A percentile compares a stretch with the other conserved stretches of the same genome.
Conservation (phyloP, 2,888 invertebrate species). For the Caenorhabditis panamensis region DNA sequence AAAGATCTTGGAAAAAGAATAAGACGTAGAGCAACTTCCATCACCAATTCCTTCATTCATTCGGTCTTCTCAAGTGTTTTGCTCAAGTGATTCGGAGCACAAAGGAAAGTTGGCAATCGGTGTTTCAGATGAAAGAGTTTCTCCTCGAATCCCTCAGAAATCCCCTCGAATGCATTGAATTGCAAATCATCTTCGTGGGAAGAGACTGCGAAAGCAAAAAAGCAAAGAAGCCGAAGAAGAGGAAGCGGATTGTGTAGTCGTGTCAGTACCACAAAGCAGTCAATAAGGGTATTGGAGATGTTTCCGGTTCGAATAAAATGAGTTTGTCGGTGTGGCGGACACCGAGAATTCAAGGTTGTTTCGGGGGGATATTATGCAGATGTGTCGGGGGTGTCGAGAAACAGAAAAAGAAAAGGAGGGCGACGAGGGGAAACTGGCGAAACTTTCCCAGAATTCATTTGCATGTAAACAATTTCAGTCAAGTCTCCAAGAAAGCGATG, state of each 20-base stretch:
- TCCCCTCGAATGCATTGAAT: constrained; percentile 32
- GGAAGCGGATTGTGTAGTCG: constrained; percentile 15
- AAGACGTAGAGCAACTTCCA: no score
- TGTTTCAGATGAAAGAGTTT: constrained; percentile 21
- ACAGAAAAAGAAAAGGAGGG: background rate
- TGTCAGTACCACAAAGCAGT: constrained; percentile 21
- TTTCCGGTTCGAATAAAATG: constrained; percentile 56
- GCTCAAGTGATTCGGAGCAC: constrained; percentile 38
- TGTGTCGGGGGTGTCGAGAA: constrained; percentile 25
- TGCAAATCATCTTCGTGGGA: constrained; percentile 47
- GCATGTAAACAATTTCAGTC: constrained; percentile 32
- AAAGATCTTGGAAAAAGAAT: no score
- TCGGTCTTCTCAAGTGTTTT: constrained; percentile 41
- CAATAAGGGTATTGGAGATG: background rate
- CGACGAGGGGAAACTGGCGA: background rate
- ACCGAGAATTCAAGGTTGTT: constrained; percentile 49
- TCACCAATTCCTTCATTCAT: background rate
- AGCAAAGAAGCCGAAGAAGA: constrained; percentile 1
- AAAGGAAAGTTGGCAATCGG: constrained; percentile 23
- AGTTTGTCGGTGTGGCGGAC: background rate
- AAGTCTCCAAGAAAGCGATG: no score
- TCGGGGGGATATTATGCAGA: constrained; percentile 26
- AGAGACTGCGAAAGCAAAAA: background rate
- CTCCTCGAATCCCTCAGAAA: background rate
- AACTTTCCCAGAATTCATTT: constrained; percentile 11